Evolutionary conservation across 2,113 vertebrate genomes (phyloP), one percentile per base, ranked within the genome.

Genomic region (Oreochromis spilurus): DNA sequence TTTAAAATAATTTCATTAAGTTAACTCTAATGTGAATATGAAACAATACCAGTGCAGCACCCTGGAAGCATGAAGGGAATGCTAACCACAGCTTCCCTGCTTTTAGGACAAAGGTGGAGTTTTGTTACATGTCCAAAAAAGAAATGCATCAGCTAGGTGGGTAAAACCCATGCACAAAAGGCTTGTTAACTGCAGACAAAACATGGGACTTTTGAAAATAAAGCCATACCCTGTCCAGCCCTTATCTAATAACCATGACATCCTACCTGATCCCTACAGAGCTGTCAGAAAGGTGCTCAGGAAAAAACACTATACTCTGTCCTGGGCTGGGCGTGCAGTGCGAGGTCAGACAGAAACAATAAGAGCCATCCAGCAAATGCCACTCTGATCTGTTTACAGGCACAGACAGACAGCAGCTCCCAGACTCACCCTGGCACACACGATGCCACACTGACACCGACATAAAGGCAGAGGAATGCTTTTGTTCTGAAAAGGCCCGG

Each of bases 291-390:
- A 88, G 87, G 83, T 60, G 83, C 36, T 79, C 48, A 75, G 84
- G 81, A 67, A 85, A 62, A 83, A 80, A 67, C 29, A 89, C 79
- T 77, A 55, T n/a, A 75, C 77, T 54, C 53, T 85, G 54, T 87
- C 79, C 88, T 77, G 88, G 84, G 85, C 82, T 38, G 89, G 85
- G 48, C 86, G 87, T 90, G 89, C 88, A 83, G 87, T 55, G 81
- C 4, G 31, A 89, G 79, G 87, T 88, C 93, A 92, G 31, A 84
- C 11, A 26, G 60, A 82, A 50, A 93, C 92, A 95, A 94, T 86
- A 60, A 84, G 93, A 91, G 86, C 88, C 90, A 93, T 91, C 88
- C 86, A 92, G 93, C 86, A 90, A 87, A 92, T 89, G 88, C 92
- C 88, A 90, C 89, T 70, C 85, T 85, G 90, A 93, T 93, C 92